Evolutionary conservation across 2,888 invertebrate species (phyloP), one percentile per base, ranked within the genome.

Genomic region (Eupithecia subfuscata): DNA sequence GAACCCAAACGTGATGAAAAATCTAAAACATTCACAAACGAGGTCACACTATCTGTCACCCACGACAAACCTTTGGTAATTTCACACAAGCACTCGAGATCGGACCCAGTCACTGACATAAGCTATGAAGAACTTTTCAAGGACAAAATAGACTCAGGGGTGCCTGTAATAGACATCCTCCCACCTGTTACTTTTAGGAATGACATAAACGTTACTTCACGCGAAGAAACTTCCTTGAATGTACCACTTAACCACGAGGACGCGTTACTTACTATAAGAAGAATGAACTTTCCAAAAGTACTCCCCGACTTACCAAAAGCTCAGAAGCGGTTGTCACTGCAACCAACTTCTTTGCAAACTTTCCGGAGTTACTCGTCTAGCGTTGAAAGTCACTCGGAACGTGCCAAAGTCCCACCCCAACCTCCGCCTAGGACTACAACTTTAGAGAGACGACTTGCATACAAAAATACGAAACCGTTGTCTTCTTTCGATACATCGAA

Each of bases 211-310:
- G 97, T 98, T 0, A 97, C 98, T 0, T 97, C 96, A 69, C 94
- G 96, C 75, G 97, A 96, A 78, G 96, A 97, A 73, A 81, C 78
- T 25, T 84, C 88, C 22, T 79, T 88, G 74, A 83, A 89, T 18
- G 83, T 87, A 60, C 90, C 94, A 6, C 87, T 97, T 64, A 96
- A 96, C 11, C 95, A 96, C 1, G 97, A 97, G 84, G 97, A 97
- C 87, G 96, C 97, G 0, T 87, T 98, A 71, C 92, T 96, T 78
- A 96, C 96, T 48, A 97, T 98, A 65, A 97, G 97, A 88, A 95
- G 97, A 75, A 94, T 97, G 82, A 98, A 98, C 87, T 98, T 97
- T 86, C 98, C 98, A 0, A 98, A 98, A 95, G 98, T 98, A 1
- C 88, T 98, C 48, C 98, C 98, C n/a, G 97, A 97, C 89, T 96